A percentile compares a stretch with the other conserved stretches of the same genome.
Conservation (phyloP, 2,888 invertebrate genomes). For the Alsophila aescularia region DNA sequence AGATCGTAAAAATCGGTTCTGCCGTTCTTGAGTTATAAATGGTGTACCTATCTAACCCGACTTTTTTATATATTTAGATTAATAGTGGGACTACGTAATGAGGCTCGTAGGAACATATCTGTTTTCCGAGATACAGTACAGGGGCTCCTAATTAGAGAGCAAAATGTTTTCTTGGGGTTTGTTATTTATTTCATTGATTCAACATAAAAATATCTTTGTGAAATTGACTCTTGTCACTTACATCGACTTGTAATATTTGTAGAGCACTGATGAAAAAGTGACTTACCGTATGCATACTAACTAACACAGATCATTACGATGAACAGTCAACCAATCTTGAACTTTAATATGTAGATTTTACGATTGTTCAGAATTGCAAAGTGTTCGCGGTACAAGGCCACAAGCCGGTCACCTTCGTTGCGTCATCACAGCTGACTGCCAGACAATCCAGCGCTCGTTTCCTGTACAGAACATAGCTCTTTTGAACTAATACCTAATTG, state of each 20-base stretch:
- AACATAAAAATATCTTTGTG: too few species aligned
- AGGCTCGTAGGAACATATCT: too few species aligned
- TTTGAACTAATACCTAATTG: slow-evolving; percentile 3
- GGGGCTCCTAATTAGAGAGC: too few species aligned
- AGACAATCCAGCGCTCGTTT: slow-evolving; percentile 21
- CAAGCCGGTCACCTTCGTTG: slow-evolving; percentile 48
- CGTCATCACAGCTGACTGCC: slow-evolving; percentile 50
- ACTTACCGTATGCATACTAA: slow-evolving; percentile 3
- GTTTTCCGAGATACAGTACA: too few species aligned
- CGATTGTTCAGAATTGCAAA: slow-evolving; percentile 1
- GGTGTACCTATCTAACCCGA: too few species aligned
- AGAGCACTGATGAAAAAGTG: slow-evolving; percentile 9
- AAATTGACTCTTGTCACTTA: background rate
- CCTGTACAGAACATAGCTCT: slow-evolving; percentile 29
- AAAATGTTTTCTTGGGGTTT: too few species aligned
- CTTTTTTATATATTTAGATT: too few species aligned
- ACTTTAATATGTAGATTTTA: background rate
- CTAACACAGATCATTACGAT: background rate
- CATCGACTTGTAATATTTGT: background rate
- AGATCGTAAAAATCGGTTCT: too few species aligned
- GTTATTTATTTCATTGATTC: too few species aligned
- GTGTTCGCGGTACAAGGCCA: slow-evolving; percentile 37
- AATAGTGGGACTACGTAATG: too few species aligned
- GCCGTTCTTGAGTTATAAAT: too few species aligned
- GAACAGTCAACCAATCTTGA: background rate